phyloP scores from a whole-genome alignment of 37 sponge, comb jelly and placozoan species.

The Bolinopsis microptera region DNA sequence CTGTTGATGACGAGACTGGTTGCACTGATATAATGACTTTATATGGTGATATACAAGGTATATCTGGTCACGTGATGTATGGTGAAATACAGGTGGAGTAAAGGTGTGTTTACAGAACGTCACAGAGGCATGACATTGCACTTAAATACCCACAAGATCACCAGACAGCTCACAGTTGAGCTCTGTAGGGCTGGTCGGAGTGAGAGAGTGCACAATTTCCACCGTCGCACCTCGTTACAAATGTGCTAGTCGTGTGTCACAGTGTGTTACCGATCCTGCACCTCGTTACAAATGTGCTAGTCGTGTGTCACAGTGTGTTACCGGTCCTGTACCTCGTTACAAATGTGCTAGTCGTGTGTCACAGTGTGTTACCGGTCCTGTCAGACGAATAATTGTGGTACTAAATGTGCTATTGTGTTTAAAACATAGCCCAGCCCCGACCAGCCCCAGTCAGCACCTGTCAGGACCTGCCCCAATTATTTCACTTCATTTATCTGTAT shows the following conservation, averaged over 20 bases:
- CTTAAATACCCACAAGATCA: not conserved
- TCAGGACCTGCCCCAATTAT: no score
- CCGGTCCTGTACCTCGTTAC: no score
- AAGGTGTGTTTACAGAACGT: not conserved
- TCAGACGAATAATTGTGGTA: not conserved
- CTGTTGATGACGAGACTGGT: not conserved
- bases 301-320: no score
- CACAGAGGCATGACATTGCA: not conserved
- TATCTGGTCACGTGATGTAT: not conserved
- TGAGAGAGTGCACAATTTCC: not conserved
- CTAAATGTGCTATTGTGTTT: not conserved
- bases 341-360: not conserved
- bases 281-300: not conserved
- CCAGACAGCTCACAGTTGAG: not conserved
- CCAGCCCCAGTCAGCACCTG: no score
- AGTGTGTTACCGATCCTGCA: no score
- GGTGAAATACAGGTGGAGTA: not conserved
- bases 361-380: not conserved
- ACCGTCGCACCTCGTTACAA: not conserved
- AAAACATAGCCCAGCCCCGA: not conserved
- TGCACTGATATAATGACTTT: not conserved
- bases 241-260: no score
- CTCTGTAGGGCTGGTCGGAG: no score
- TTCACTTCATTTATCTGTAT: no score
- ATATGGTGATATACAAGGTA: not conserved